Percentiles rank a stretch among this genome's conserved stretches.
These are phyloP conservation scores for Cardiocondyla obscurior DNA, from an alignment of 1,140 invertebrate species.

Conservation along the genomic window DNA sequence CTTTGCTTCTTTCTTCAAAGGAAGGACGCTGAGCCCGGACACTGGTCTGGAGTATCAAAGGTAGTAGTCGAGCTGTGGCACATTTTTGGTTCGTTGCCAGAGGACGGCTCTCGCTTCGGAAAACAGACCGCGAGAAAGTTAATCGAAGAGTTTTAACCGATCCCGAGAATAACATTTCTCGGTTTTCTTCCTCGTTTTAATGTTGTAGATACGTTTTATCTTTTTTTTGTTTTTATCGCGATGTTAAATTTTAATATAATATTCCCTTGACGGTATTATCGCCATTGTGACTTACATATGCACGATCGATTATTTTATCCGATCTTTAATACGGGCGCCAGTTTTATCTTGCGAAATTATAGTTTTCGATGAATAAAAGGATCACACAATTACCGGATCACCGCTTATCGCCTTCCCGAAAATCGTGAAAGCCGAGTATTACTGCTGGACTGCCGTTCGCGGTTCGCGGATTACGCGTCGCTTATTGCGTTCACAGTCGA, in stretches of 20 bases:
- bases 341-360: background rate
- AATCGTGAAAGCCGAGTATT: conserved; percentile 28
- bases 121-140: conserved; percentile 60
- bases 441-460: background rate
- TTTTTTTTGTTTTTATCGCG: background rate
- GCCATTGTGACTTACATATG: background rate
- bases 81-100: conserved; percentile 62
- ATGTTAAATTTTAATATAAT: background rate
- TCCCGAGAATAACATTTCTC: conserved; percentile 64
- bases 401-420: background rate
- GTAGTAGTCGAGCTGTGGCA: background rate
- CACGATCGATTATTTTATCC: background rate
- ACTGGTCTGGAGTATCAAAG: conserved; percentile 47
- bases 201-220: background rate
- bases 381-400: conserved; percentile 17
- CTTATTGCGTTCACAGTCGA: conserved; percentile 32
- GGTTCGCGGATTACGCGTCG: conserved; percentile 33
- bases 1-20: conserved; percentile 26
- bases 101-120: conserved; percentile 9
- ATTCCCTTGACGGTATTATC: background rate
- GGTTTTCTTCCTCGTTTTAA: conserved; percentile 20
- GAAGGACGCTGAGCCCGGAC: conserved; percentile 25
- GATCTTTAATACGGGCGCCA: background rate
- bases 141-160: conserved; percentile 48
- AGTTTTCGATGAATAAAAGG: background rate